Conservation (phyloP, 53 echinoderm and acorn worm species). For the Crossaster papposus region DNA sequence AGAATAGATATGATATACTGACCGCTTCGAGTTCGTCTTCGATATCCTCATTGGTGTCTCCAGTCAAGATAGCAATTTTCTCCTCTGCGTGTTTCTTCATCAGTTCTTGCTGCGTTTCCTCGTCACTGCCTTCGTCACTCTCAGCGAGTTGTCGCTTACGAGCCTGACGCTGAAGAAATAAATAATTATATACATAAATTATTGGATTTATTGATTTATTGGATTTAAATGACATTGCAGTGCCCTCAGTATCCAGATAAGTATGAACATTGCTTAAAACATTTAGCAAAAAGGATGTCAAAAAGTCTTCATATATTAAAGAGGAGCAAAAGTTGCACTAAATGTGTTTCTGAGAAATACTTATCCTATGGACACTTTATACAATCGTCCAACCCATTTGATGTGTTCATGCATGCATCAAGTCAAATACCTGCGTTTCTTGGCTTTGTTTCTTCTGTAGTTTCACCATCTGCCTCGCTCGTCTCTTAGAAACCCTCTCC, state of each 20-base stretch:
- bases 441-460: constrained; percentile 81
- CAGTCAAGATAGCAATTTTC: constrained; percentile 70
- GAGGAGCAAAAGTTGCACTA: too few relatives aligned
- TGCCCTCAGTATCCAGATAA: too few relatives aligned
- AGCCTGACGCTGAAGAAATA: constrained; percentile 68
- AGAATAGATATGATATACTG: background rate
- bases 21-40: constrained; percentile 93
- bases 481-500: constrained; percentile 79
- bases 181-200: background rate
- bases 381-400: too few relatives aligned
- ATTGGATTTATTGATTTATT: too few relatives aligned
- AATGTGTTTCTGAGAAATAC: too few relatives aligned
- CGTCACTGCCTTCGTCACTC: constrained; percentile 74
- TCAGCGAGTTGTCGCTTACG: constrained; percentile 67
- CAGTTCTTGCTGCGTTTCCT: constrained; percentile 69
- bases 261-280: too few relatives aligned
- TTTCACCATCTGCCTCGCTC: constrained; percentile 76
- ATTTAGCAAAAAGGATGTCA: too few relatives aligned
- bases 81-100: constrained; percentile 92
- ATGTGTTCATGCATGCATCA: too few relatives aligned
- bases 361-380: too few relatives aligned
- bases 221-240: too few relatives aligned
- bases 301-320: too few relatives aligned
- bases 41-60: constrained; percentile 47
- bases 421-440: constrained; percentile 66